These are phyloP conservation scores for Rhinoderma darwinii DNA, from an alignment of 2,113 vertebrate species.

Conservation along the genomic window DNA sequence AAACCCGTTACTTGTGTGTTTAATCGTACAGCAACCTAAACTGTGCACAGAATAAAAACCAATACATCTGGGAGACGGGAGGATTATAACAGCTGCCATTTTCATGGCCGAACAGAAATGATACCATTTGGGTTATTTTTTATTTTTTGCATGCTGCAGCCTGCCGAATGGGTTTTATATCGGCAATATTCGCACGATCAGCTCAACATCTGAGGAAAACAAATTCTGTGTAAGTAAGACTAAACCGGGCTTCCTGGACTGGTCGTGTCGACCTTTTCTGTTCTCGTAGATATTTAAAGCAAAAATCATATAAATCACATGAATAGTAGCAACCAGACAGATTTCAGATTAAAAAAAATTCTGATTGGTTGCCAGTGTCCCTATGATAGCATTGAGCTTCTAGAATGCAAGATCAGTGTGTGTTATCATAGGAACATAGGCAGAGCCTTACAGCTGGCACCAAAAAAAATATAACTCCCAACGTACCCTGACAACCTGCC, in stretches of 20 bases:
- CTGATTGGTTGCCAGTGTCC: too few species aligned
- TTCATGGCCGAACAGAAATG: slow-evolving; percentile 44
- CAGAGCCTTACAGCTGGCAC: too few species aligned
- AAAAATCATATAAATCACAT: too few species aligned
- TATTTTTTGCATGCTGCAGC: slow-evolving; percentile 18
- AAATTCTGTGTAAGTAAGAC: slow-evolving; percentile 9
- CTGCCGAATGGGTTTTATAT: background rate
- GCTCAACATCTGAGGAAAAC: background rate
- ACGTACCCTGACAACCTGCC: too few species aligned
- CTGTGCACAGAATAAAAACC: slow-evolving; percentile 7
- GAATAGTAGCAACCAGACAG: background rate
- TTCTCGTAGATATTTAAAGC: background rate
- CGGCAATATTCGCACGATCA: slow-evolving; percentile 12
- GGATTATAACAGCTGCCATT: slow-evolving; percentile 36
- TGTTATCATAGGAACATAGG: too few species aligned
- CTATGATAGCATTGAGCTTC: too few species aligned
- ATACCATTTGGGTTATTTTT: slow-evolving; percentile 19
- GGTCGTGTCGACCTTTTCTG: background rate
- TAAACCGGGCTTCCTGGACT: background rate
- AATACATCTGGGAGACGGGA: slow-evolving; percentile 32
- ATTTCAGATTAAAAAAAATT: too few species aligned
- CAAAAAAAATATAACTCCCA: too few species aligned
- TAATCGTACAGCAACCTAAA: slow-evolving; percentile 18
- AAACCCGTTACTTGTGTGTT: slow-evolving; percentile 35
- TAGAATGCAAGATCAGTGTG: too few species aligned